Evolutionary conservation across 1,140 invertebrate species (phyloP), one percentile per base, ranked within the genome.

Genomic region (Cydia fagiglandana): DNA sequence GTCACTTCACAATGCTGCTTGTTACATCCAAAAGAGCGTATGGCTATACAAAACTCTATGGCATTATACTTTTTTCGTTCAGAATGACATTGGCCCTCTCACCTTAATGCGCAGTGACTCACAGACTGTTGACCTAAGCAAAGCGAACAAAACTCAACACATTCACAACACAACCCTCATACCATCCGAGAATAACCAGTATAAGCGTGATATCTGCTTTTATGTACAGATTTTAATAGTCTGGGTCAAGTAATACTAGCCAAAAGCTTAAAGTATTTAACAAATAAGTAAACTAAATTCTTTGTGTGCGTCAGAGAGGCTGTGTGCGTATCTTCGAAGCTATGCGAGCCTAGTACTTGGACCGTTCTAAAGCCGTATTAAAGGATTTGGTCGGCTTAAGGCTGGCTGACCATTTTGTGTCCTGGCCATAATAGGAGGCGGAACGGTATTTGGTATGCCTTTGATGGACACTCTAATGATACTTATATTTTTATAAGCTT

Each of bases 291-390:
- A 79, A 75, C 74, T 64, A 64, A 77, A 75, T 73, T 61, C 76
- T 64, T 79, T 83, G 78, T 81, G 77, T 78, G 80, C 28, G 66
- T 70, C 34, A 70, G 38, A 70, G 24, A 34, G 66, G 66, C 66
- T 80, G 74, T 75, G 75, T 76, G 38, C 47, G 70, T 77, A 74
- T 80, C 77, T 84, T 81, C 77, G 75, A 77, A 80, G 74, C 79
- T 83, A 87, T 84, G 83, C 77, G 75, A 38, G 79, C 83, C 81
- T 83, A 79, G 81, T 84, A 81, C 73, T 79, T 80, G 13, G 34
- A 17, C 12, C 34, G 34, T 30, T 70, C 15, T 70, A 70, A 70
- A 70, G 66, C 66, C 66, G 66, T 70, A 70, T 70, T 70, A 70
- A 70, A 70, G 66, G 66, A 70, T 70, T 70, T 70, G 30, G 66